Evolutionary conservation across 2,113 vertebrate species (phyloP).

Genomic region (Chrysemys picta): DNA sequence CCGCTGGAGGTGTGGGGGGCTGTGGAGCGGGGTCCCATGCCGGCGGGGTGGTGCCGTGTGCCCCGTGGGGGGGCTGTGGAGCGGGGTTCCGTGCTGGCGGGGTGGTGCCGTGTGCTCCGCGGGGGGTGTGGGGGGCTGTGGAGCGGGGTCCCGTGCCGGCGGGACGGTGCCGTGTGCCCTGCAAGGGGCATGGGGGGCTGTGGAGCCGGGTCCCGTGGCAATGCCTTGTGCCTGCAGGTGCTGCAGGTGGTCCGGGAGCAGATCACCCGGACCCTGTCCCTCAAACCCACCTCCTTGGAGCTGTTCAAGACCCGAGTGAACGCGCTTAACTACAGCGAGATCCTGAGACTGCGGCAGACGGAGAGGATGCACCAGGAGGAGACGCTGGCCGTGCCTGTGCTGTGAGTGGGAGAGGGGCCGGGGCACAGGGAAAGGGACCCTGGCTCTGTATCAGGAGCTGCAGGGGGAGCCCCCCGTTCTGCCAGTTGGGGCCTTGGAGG

Average conservation of each 20-base stretch:
- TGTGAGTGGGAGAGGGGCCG: constrained; percentile 82
- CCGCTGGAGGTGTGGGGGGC: neutral
- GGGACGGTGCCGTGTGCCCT: neutral
- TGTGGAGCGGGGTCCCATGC: neutral
- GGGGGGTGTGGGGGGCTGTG: neutral
- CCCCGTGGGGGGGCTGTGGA: neutral
- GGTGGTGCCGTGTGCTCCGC: too few relatives aligned
- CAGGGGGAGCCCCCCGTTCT: neutral
- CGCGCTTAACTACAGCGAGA: constrained; percentile 92
- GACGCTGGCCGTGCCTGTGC: constrained; percentile 90
- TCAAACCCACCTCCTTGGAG: constrained; percentile 94
- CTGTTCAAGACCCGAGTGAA: constrained; percentile 96
- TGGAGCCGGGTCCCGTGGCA: fast-evolving
- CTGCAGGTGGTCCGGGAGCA: constrained; percentile 98
- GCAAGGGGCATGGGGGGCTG: neutral
- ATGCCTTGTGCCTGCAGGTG: constrained; percentile 76
- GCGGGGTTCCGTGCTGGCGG: too few relatives aligned
- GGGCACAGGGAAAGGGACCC: too few relatives aligned
- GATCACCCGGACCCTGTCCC: constrained; percentile 91
- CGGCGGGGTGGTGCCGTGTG: fast-evolving
- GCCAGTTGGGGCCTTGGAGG: fast-evolving
- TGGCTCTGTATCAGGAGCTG: neutral
- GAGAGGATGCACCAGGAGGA: constrained; percentile 96
- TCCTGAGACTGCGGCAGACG: constrained; percentile 93
- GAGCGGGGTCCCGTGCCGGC: neutral